Conservation (phyloP, 2,113 vertebrate species). For the Brachyhypopomus occidentalis region DNA sequence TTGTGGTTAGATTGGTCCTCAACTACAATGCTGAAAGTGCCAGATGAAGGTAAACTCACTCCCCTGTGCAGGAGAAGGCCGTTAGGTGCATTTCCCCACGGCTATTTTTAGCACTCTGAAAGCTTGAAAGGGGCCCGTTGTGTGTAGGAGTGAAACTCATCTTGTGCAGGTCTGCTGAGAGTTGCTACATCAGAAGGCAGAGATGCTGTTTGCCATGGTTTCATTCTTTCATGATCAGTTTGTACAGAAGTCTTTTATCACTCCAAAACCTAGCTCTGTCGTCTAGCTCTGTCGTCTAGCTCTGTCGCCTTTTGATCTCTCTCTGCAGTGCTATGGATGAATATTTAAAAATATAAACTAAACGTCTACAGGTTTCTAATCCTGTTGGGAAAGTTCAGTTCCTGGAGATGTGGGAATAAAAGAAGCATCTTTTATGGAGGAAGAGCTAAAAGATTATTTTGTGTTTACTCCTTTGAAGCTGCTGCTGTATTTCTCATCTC, state of each 20-base stretch:
- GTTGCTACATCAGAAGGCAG: neutral
- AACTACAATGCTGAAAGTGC: neutral
- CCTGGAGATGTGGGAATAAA: too few species aligned
- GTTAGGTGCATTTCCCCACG: neutral
- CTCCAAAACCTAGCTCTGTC: neutral
- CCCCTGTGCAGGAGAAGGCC: neutral
- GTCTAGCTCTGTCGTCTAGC: too few species aligned
- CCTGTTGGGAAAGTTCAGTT: too few species aligned
- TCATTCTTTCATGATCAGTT: neutral
- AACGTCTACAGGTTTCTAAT: too few species aligned
- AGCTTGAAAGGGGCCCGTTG: slow-evolving; percentile 10
- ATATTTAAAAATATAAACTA: too few species aligned
- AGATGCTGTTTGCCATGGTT: neutral
- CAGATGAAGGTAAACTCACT: neutral
- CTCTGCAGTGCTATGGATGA: neutral
- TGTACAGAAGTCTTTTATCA: neutral
- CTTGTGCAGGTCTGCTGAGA: slow-evolving; percentile 4
- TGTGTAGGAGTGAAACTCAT: slow-evolving; percentile 24
- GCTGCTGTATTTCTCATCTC: neutral
- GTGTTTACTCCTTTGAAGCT: neutral
- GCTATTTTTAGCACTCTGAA: slow-evolving; percentile 34
- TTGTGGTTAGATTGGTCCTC: neutral
- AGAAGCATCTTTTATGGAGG: too few species aligned
- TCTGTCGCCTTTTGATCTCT: neutral
- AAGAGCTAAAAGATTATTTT: too few species aligned